Evolutionary conservation across 2,113 vertebrate species (phyloP), one percentile per base, ranked within the genome.

Genomic region (Leptobrachium leishanense): DNA sequence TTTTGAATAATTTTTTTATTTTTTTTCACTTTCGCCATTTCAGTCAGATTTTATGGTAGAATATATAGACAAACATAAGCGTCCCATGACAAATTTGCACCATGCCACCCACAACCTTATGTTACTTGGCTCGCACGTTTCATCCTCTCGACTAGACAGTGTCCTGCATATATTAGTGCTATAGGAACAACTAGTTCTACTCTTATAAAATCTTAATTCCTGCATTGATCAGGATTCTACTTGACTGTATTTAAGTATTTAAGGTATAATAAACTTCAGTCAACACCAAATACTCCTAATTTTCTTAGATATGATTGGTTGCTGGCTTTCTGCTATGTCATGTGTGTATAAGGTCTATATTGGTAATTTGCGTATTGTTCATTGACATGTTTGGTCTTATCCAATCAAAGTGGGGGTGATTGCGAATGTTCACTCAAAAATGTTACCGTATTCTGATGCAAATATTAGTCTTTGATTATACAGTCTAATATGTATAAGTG

Each of bases 41-140:
- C 76, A 77, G 59, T 54, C 50, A 41, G 41, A 70, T 77, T 70
- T 77, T 70, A 77, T 77, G 76, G 76, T 46, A 70, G 12, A 70
- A 77, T 70, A 77, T 71, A 67, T 63, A 77, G 76, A 70, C 54
- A 77, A 77, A 77, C 54, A 77, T 69, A 8, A 70, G 68, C 13
- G 68, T 68, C 76, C 69, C 59, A 77, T 77, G 43, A 77, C 67
- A 77, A 77, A 77, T 77, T 70, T 77, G 68, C 76, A 77, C 76
- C 68, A 68, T 77, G 76, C 55, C 68, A 70, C 76, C 43, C 76
- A 70, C 55, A 77, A 64, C 20, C 67, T 50, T 70, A 70, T 54
- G 68, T 70, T 42, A 41, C 42, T 66, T 55, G 68, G 68, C 55
- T 55, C 62, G 59, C 67, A 77, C 70, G 62, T 70, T 77, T 69